Percentiles rank a stretch among this genome's conserved stretches.
Evolutionary conservation across 2,797 vertebrate genomes (phyloP).

Genomic region (Delichon dasypus): DNA sequence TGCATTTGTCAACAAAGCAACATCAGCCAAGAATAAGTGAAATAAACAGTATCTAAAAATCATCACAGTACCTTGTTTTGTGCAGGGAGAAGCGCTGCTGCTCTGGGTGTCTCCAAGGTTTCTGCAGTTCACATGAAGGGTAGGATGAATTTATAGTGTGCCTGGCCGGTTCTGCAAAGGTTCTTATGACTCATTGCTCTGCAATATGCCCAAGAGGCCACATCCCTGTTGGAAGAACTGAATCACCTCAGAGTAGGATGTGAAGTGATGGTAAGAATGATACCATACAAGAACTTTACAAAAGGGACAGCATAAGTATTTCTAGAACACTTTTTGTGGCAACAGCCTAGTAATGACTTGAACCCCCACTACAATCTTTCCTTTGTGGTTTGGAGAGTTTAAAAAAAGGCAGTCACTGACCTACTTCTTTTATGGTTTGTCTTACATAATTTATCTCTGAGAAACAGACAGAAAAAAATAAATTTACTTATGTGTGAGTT

Average conservation of each 20-base stretch:
- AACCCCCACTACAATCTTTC: neutral
- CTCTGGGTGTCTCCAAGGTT: neutral
- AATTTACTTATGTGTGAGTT: neutral
- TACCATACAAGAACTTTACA: neutral
- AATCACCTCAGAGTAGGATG: conserved; percentile 33
- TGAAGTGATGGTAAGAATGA: conserved; percentile 35
- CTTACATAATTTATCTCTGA: neutral
- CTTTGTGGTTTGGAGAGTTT: neutral
- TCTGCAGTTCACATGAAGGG: neutral
- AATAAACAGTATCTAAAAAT: conserved; percentile 10
- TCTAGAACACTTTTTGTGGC: conserved; percentile 20
- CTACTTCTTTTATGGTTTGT: neutral
- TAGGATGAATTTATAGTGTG: conserved; percentile 61
- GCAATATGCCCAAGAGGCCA: conserved; percentile 2
- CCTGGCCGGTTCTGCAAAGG: conserved; percentile 30
- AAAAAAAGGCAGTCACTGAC: neutral
- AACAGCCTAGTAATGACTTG: conserved; percentile 16
- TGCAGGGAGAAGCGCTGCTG: neutral
- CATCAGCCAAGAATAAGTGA: neutral
- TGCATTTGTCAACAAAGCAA: neutral
- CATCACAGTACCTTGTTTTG: conserved; percentile 53
- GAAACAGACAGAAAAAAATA: neutral
- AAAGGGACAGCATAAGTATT: neutral
- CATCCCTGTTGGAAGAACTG: conserved; percentile 55
- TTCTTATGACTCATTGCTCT: conserved; percentile 46